Base-by-base conservation (phyloP, 2,797 vertebrate species). In the Sebastes taczanowskii region DNA sequence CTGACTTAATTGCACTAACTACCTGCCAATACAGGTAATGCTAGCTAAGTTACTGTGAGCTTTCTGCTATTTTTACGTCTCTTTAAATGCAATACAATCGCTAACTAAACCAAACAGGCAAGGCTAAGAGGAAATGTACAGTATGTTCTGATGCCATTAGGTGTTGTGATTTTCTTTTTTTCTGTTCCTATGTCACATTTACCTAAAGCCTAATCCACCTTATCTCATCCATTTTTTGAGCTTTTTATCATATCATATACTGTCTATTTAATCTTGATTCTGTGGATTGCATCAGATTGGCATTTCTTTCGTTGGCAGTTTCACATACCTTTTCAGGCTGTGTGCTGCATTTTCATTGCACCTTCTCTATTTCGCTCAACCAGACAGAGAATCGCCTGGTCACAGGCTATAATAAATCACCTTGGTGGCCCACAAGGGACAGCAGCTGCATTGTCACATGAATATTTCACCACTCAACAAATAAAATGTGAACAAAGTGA, bases 401-500 rank as follows among this genome's bases (percentile, higher is more conserved):
- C 68, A 63, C 59, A 62, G 49, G n/a, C 69, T 81, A 59, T 67
- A 77, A 84, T 86, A 88, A 87, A 90, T 92, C 86, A 86, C 86
- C 56, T 83, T 83, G 64, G 74, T 70, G 75, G 72, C 78, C 86
- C 77, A 81, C 27, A 73, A 72, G 81, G 84, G 82, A 90, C 72
- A 83, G 73, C 71, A 32, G 66, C 58, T 80, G 65, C 81, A 84
- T 86, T 88, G 55, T 80, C 71, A 72, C 75, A 82, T 84, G 59
- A 86, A 87, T 87, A 86, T 90, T 86, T 90, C 77, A 83, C 70
- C 69, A 84, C 52, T 77, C 65, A 80, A 89, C 61, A 88, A 84
- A 82, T 85, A 87, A 86, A 79, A 86, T 73, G 70, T 86, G 58
- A 84, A 87, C 82, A 77, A 86, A 79, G 71, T 79, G 23, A 85